A percentile compares a stretch with the other conserved stretches of the same genome.
Evolutionary conservation across 1,140 invertebrate species (phyloP).

Genomic region (Eupristina koningsbergeri): DNA sequence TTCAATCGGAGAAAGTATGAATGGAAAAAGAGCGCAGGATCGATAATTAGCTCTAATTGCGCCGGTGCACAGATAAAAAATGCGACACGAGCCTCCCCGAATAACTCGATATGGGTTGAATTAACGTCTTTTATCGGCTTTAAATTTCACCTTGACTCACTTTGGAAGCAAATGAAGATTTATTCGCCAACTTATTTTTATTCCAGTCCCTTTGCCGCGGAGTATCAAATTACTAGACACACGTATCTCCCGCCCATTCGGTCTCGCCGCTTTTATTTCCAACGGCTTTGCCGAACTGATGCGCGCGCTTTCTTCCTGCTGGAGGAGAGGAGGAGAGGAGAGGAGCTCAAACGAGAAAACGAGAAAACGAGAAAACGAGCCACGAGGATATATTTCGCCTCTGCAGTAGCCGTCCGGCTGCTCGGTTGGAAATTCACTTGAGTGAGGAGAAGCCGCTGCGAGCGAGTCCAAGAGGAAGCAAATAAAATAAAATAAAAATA

Average conservation of each 20-base stretch:
- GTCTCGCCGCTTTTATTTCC: slow-evolving; percentile 21
- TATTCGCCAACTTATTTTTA: slow-evolving; percentile 32
- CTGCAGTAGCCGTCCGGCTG: neutral
- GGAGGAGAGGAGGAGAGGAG: too few species aligned
- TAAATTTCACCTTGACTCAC: slow-evolving; percentile 45
- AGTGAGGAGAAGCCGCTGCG: neutral
- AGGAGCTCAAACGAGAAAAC: neutral
- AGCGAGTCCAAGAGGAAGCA: neutral
- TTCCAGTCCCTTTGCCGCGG: neutral
- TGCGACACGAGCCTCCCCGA: neutral
- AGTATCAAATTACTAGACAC: slow-evolving; percentile 33
- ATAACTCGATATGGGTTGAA: neutral
- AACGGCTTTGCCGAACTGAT: too few species aligned
- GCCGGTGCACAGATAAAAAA: neutral
- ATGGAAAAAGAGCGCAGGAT: neutral
- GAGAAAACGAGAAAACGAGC: neutral
- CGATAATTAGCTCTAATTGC: neutral
- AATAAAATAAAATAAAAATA: neutral
- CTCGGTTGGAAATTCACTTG: slow-evolving; percentile 34
- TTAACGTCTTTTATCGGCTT: slow-evolving; percentile 14
- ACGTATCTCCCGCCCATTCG: neutral
- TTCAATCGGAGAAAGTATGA: neutral
- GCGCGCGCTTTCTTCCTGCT: slow-evolving; percentile 25
- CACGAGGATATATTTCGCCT: slow-evolving; percentile 41
- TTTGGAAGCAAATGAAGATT: slow-evolving; percentile 34